Base-by-base conservation (phyloP, 23 tunicate species). In the Ciona savignyi region DNA sequence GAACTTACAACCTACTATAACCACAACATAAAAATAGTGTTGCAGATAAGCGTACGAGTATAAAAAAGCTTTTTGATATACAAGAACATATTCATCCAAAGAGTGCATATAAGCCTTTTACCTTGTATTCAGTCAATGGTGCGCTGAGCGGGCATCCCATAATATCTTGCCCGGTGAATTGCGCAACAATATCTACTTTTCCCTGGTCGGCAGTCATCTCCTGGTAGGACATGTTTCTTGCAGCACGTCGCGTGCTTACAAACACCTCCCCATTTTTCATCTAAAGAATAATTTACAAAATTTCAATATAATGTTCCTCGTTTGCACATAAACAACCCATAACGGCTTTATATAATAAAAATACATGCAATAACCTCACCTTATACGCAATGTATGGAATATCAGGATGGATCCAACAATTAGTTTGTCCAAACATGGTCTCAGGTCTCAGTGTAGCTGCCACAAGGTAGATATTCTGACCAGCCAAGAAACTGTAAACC, bases 371-470 rank as follows among this genome's bases (percentile, higher is more conserved):
- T n/a, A n/a, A 29, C 26, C 56, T 63, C 72, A 93, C 98, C 85
- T 65, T 76, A 66, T 76, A 85, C 1, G 91, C 97, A 30, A 91
- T 65, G 76, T 84, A 91, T 21, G 49, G 65, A 34, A 94, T 87
- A 49, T 87, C 90, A 2, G 99, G 99, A 1, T 77, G 67, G 32
- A 94, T 66, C 99, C 99, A 94, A 72, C 99, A 94, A 34, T 94
- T 94, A 0, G 99, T 94, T 68, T 94, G 99, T 24, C 99, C 99
- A 65, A 78, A 94, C 99, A 94, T 94, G 20, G 99, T 94, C 70
- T 94, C 99, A 1, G 99, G 99, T 27, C 99, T 68, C 26, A 94
- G 71, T 25, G 99, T 94, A 1, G 99, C 99, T 29, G 99, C 99
- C 0, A 94, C 99, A 30, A 94, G 72, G 51, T 68, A 87, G 0